These are phyloP conservation scores for Denticeps clupeoides DNA, from an alignment of 2,797 vertebrate species.

Conservation along the genomic window DNA sequence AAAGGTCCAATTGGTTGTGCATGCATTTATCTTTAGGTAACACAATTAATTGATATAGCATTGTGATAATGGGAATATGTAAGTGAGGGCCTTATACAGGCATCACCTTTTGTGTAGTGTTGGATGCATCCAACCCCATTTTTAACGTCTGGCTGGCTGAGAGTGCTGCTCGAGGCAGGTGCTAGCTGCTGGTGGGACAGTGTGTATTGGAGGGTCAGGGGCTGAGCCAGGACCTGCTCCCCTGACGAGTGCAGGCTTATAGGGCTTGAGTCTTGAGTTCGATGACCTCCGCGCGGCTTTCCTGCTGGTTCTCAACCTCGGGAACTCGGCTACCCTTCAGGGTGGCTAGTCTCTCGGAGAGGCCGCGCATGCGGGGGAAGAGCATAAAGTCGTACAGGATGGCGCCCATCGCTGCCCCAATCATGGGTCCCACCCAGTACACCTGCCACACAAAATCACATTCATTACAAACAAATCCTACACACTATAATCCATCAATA, in stretches of 20 bases:
- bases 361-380: conserved; percentile 77
- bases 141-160: conserved; percentile 27
- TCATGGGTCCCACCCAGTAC: conserved; percentile 87
- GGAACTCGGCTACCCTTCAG: conserved; percentile 72
- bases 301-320: conserved; percentile 64
- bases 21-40: no score
- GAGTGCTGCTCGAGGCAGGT: conserved; percentile 35
- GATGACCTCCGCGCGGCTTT: conserved; percentile 71
- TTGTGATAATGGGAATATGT: no score
- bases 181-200: neutral
- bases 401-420: conserved; percentile 75
- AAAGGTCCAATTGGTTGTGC: no score
- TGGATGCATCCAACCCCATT: no score
- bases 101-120: no score
- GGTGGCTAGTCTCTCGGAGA: conserved; percentile 82
- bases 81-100: no score
- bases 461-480: neutral
- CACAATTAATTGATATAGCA: no score
- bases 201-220: conserved; percentile 19
- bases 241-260: conserved; percentile 43
- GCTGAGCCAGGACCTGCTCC: conserved; percentile 39
- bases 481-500: neutral
- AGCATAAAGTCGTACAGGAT: conserved; percentile 85
- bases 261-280: conserved; percentile 88
- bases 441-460: conserved; percentile 49